Evolutionary conservation across 2,888 invertebrate species (phyloP), one percentile per base, ranked within the genome.

Genomic region (Calliphora vomitoria): DNA sequence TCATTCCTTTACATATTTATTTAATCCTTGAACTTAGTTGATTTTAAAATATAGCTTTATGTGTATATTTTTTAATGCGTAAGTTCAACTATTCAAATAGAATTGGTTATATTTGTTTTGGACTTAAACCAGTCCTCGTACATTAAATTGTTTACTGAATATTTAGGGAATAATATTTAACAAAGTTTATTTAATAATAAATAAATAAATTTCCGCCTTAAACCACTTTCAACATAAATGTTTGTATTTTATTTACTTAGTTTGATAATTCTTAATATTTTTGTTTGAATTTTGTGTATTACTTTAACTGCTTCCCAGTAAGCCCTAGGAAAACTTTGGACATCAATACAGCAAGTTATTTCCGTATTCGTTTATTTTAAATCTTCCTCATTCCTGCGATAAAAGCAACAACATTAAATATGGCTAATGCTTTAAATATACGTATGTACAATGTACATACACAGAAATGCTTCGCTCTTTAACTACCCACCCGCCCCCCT

Each of bases 341-440:
- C 68, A 82, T 75, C 68, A 82, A 68, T 75, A 75, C 74, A 68
- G 82, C 60, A 82, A 82, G 58, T 82, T 75, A 75, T 82, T 82
- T 82, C 82, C 82, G 82, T 41, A 68, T 60, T 82, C 82, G 68
- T 82, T 82, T 82, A 82, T 68, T 82, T 82, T 60, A 82, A 82
- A 75, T 66, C 50, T 47, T 75, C 41, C 60, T 38, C 44, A 75
- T 68, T 68, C 58, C 55, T 55, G 15, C 15, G 10, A 35, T 50
- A 4, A 50, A 25, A 50, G 38, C 47, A 81, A 31, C 50, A 81
- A 72, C 38, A 71, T 58, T 74, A 68, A 82, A 11, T 60, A 69
- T 47, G 18, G 60, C 58, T 71, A 69, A 69, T 60, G 18, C 5
- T 79, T 68, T 58, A 31, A 55, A 55, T 8, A 55, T 8, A 66